Conservation (phyloP, 2,888 invertebrate genomes). For the Arrhopalites spinosus region DNA sequence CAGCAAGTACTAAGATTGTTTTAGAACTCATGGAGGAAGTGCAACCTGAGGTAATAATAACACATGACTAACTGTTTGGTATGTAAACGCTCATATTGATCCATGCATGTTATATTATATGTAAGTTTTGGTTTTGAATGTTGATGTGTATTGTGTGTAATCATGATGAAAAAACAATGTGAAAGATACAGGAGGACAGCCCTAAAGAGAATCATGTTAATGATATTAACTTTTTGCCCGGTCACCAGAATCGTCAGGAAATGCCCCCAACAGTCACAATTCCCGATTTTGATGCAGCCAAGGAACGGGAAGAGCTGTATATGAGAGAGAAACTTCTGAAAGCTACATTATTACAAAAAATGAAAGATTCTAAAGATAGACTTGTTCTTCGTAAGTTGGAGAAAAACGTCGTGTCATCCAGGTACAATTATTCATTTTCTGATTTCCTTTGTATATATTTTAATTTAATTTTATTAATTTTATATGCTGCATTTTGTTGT, state of each 20-base stretch:
- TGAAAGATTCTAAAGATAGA: slow-evolving; percentile 33
- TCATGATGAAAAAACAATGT: too few relatives aligned
- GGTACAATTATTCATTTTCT: too few relatives aligned
- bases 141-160: too few relatives aligned
- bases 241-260: background rate
- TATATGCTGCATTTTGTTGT: background rate
- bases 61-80: too few relatives aligned
- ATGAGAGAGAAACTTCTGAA: slow-evolving; percentile 29
- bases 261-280: background rate
- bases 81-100: background rate
- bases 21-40: background rate
- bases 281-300: slow-evolving; percentile 1
- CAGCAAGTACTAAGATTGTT: background rate
- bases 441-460: background rate
- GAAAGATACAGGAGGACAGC: too few relatives aligned
- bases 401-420: slow-evolving; percentile 18
- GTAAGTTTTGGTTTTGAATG: too few relatives aligned
- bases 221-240: too few relatives aligned
- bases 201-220: too few relatives aligned
- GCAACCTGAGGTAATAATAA: too few relatives aligned
- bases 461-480: background rate
- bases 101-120: background rate
- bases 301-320: slow-evolving; percentile 33
- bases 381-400: slow-evolving; percentile 22
- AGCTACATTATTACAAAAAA: slow-evolving; percentile 33